These are phyloP conservation scores for Drosophila koepferae DNA, from an alignment of 2,888 invertebrate genomes.

Conservation along the genomic window DNA sequence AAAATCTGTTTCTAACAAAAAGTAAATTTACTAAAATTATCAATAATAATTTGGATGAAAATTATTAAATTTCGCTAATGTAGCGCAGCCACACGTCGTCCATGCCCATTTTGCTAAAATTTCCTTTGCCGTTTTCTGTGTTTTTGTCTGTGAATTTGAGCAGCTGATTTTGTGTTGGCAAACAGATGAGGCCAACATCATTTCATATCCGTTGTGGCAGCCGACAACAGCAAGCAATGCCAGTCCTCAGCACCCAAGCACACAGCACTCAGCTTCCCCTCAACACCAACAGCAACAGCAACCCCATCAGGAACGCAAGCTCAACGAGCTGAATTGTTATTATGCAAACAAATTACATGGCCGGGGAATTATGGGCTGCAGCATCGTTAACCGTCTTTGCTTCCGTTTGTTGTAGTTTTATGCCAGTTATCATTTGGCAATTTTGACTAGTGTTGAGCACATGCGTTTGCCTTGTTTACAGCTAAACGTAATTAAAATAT, in stretches of 20 bases:
- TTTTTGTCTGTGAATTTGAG: constrained; percentile 71
- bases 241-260: neutral
- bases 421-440: constrained; percentile 64
- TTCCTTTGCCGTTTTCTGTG: constrained; percentile 1
- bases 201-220: constrained; percentile 44
- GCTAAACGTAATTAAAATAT: constrained; percentile 71
- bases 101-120: constrained; percentile 21
- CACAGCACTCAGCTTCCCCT: neutral
- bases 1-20: too few relatives aligned
- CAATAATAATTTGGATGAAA: too few relatives aligned
- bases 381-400: constrained; percentile 50
- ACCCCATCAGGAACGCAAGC: neutral
- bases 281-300: neutral
- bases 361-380: constrained; percentile 41
- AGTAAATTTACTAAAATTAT: too few relatives aligned
- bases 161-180: constrained; percentile 69
- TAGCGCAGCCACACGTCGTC: constrained; percentile 25
- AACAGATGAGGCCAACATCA: constrained; percentile 69
- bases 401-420: constrained; percentile 20
- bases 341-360: constrained; percentile 77
- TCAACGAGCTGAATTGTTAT: constrained; percentile 65
- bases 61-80: too few relatives aligned
- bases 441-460: constrained; percentile 52
- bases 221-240: constrained; percentile 8
- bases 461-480: constrained; percentile 48